Evolutionary conservation across 2,888 invertebrate genomes (phyloP).

Genomic region (Cerastis rubricosa): DNA sequence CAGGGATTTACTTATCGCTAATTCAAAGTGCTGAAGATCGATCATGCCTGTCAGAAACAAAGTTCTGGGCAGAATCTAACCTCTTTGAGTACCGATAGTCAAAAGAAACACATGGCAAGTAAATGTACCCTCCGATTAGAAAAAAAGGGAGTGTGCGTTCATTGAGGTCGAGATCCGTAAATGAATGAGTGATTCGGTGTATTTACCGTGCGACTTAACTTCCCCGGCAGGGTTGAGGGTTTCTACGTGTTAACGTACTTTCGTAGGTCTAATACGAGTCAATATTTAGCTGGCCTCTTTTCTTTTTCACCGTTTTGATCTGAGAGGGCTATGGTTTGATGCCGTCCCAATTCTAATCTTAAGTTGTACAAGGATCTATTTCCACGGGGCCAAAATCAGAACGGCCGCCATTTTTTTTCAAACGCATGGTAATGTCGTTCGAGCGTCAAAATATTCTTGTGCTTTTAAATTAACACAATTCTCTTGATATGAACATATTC

Average conservation of each 20-base stretch:
- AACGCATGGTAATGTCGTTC: background rate
- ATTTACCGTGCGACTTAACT: slow-evolving; percentile 24
- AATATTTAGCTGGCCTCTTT: slow-evolving; percentile 6
- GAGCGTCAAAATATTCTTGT: background rate
- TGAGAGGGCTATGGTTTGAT: background rate
- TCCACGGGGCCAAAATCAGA: background rate
- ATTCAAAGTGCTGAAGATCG: slow-evolving; percentile 6
- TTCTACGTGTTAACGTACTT: slow-evolving; percentile 3
- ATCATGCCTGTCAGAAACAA: background rate
- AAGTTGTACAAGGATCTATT: background rate
- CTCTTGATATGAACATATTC: background rate
- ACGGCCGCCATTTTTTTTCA: background rate
- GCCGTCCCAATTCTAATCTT: background rate
- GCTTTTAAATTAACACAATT: background rate
- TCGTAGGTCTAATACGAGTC: background rate
- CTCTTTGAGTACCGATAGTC: slow-evolving; percentile 1
- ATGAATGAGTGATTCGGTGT: slow-evolving; percentile 12
- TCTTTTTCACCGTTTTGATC: background rate
- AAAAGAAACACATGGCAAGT: background rate
- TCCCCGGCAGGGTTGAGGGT: background rate
- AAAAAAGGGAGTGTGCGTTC: background rate
- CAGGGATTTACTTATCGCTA: background rate
- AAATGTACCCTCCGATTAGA: background rate
- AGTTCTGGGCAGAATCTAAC: background rate
- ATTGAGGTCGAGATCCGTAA: background rate